These are phyloP conservation scores for Aphidius gifuensis DNA, from an alignment of 1,140 invertebrate genomes.

Conservation along the genomic window DNA sequence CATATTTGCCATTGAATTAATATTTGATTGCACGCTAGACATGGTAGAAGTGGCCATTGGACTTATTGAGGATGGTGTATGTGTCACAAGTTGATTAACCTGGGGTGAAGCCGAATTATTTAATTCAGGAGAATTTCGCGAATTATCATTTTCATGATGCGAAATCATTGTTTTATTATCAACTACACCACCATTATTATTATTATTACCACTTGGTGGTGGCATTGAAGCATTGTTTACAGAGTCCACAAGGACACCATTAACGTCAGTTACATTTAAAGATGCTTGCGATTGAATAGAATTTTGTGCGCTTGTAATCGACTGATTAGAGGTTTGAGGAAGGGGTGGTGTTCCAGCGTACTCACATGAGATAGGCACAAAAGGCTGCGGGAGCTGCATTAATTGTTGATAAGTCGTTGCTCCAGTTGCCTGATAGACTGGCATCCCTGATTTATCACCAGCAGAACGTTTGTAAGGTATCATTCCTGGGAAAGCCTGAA, in stretches of 20 bases:
- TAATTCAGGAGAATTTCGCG: slow-evolving; percentile 53
- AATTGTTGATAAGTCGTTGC: slow-evolving; percentile 90
- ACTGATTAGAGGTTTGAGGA: slow-evolving; percentile 56
- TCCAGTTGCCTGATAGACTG: slow-evolving; percentile 85
- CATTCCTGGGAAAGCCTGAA: slow-evolving; percentile 89
- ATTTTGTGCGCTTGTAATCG: slow-evolving; percentile 50
- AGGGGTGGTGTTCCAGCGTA: slow-evolving; percentile 71
- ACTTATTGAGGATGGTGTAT: slow-evolving; percentile 39
- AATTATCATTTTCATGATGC: slow-evolving; percentile 47
- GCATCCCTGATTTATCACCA: slow-evolving; percentile 91
- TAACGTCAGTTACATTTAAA: slow-evolving; percentile 40
- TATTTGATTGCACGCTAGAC: slow-evolving; percentile 40
- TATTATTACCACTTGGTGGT: slow-evolving; percentile 44
- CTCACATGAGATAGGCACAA: slow-evolving; percentile 91
- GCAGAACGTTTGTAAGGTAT: slow-evolving; percentile 91
- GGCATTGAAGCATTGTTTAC: slow-evolving; percentile 55
- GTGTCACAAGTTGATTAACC: slow-evolving; percentile 34
- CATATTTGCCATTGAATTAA: slow-evolving; percentile 35
- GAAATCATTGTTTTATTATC: slow-evolving; percentile 30
- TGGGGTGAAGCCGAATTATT: slow-evolving; percentile 47
- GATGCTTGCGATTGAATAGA: slow-evolving; percentile 43
- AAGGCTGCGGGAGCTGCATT: slow-evolving; percentile 92
- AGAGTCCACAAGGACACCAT: slow-evolving; percentile 59
- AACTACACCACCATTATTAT: slow-evolving; percentile 16
- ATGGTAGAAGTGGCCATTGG: slow-evolving; percentile 45